Percentiles rank a stretch among this genome's conserved stretches.
Conservation (phyloP, 2,888 invertebrate genomes). For the Acrobasis repandana region DNA sequence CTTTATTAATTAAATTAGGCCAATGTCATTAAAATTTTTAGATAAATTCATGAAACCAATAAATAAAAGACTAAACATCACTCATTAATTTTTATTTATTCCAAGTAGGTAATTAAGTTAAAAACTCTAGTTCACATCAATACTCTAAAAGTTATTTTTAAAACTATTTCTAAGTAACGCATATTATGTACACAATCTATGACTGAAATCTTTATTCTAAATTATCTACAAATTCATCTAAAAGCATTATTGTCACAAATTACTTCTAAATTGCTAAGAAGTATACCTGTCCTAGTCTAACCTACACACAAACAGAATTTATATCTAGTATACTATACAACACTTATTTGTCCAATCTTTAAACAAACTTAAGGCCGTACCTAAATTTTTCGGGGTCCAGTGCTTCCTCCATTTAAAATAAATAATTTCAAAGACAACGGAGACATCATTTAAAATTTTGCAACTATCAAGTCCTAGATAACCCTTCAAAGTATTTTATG, state of each 20-base stretch:
- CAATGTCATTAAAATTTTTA: not conserved
- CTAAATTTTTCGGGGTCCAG: too few relatives aligned
- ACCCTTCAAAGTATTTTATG: too few relatives aligned
- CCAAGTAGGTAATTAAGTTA: not conserved
- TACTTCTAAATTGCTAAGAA: not conserved
- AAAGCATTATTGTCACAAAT: conserved; percentile 23
- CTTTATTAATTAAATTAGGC: too few relatives aligned
- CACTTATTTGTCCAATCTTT: too few relatives aligned
- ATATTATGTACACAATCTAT: conserved; percentile 5
- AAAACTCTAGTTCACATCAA: not conserved
- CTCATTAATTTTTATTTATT: conserved; percentile 12
- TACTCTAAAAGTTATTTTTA: not conserved
- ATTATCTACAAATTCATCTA: conserved; percentile 7
- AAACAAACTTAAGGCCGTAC: too few relatives aligned
- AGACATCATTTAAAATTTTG: too few relatives aligned
- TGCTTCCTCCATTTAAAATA: too few relatives aligned
- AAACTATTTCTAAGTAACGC: not conserved
- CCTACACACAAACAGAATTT: not conserved
- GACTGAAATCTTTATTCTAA: not conserved
- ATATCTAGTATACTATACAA: not conserved
- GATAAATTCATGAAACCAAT: too few relatives aligned
- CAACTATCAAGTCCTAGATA: too few relatives aligned
- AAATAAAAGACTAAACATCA: conserved; percentile 1
- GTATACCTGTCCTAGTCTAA: not conserved
- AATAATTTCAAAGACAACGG: too few relatives aligned